phyloP scores from a whole-genome alignment of 2,888 invertebrate genomes.

The Corbicula japonica region DNA sequence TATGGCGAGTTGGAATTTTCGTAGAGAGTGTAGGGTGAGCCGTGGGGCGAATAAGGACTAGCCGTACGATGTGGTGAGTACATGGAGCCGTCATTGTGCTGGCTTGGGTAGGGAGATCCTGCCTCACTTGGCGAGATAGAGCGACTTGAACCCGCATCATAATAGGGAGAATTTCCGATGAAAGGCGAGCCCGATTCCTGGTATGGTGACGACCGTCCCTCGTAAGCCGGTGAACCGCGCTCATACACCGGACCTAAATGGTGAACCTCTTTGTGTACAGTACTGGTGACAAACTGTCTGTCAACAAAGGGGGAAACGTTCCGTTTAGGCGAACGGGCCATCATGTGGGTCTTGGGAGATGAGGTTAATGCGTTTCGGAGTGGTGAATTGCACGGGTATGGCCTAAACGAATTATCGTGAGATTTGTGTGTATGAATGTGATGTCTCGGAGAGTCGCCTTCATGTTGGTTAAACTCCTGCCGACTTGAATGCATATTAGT shows the following conservation, averaged over 20 bases:
- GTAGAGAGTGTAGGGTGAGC: background rate
- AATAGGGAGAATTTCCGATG: constrained; percentile 48
- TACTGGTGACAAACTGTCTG: constrained; percentile 5
- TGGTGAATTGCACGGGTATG: constrained; percentile 25
- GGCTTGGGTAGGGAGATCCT: constrained; percentile 31
- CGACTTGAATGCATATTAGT: constrained; percentile 7
- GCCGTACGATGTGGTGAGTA: constrained; percentile 49
- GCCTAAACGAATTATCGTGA: constrained; percentile 23
- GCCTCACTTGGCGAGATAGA: constrained; percentile 27
- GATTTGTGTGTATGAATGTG: background rate
- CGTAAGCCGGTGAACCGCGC: constrained; percentile 42
- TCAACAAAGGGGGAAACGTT: constrained; percentile 9
- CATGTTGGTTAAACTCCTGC: too few species aligned
- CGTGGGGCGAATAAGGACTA: constrained; percentile 42
- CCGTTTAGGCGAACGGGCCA: constrained; percentile 29
- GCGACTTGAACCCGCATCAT: constrained; percentile 18
- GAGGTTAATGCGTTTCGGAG: background rate
- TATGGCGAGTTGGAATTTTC: constrained; percentile 17
- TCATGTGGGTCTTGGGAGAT: constrained; percentile 9
- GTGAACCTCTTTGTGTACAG: constrained; percentile 30
- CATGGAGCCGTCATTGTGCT: constrained; percentile 21
- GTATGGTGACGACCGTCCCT: constrained; percentile 54
- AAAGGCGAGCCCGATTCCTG: constrained; percentile 61
- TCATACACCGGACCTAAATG: constrained; percentile 30
- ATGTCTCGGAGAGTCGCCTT: background rate